phyloP scores from a whole-genome alignment of 2,888 invertebrate species.

The Apamea epomidion region DNA sequence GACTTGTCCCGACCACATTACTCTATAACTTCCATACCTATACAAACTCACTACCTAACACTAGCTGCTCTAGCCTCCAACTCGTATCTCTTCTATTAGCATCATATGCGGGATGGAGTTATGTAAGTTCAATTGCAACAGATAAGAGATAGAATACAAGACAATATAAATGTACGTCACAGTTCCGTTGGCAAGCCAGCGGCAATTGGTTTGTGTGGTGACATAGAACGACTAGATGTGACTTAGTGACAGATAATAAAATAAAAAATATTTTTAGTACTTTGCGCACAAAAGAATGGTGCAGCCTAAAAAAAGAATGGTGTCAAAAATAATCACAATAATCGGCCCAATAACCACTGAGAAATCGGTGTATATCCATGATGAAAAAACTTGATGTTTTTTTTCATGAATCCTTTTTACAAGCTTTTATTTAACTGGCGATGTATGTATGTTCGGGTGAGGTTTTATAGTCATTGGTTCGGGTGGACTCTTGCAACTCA shows the following conservation, averaged over 20 bases:
- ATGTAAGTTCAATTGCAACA: slow-evolving; percentile 43
- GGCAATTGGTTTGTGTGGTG: slow-evolving; percentile 35
- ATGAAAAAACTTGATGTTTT: no score
- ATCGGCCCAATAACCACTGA: background rate
- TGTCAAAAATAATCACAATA: background rate
- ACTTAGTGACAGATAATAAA: slow-evolving; percentile 25
- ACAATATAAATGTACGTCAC: slow-evolving; percentile 70
- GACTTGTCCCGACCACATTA: background rate
- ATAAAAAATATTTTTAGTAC: background rate
- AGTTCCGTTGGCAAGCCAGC: slow-evolving; percentile 63
- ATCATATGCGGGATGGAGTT: slow-evolving; percentile 9
- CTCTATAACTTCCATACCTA: background rate
- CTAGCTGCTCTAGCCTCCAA: background rate
- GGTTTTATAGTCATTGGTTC: no score
- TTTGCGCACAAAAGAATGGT: background rate
- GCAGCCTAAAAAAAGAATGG: background rate
- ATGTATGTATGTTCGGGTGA: no score
- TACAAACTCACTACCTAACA: no score
- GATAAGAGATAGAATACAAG: slow-evolving; percentile 47
- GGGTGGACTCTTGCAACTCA: no score
- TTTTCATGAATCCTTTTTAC: no score
- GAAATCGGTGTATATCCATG: background rate
- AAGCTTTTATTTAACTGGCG: no score
- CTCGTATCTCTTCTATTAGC: slow-evolving; percentile 41
- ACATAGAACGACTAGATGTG: slow-evolving; percentile 54